Conservation (phyloP, 2,113 vertebrate species). For the Progne subis region DNA sequence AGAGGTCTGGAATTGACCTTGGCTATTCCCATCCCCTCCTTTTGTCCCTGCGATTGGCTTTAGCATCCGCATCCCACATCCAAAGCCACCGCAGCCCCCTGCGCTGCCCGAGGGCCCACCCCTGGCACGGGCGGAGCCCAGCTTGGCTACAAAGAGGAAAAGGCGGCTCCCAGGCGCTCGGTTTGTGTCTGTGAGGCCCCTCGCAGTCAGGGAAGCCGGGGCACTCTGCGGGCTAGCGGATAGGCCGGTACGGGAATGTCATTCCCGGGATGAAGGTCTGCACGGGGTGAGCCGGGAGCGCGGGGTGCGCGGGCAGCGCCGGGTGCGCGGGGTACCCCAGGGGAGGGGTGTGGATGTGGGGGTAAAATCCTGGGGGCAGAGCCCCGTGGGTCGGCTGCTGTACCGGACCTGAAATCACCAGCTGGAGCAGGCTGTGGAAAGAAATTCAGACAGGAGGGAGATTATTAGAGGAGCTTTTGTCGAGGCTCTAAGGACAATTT, state of each 20-base stretch:
- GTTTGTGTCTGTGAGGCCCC: background rate
- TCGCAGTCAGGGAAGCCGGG: background rate
- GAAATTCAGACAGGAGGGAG: background rate
- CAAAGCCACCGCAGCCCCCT: background rate
- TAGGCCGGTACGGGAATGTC: constrained; percentile 87
- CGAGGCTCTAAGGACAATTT: background rate
- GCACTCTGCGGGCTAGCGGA: constrained; percentile 71
- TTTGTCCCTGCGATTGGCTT: background rate
- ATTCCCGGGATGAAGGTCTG: constrained; percentile 83
- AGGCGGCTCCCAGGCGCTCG: background rate
- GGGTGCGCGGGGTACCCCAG: constrained; percentile 80
- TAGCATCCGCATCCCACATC: background rate
- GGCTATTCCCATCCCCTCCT: background rate
- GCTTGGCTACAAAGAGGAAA: background rate
- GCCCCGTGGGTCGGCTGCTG: constrained; percentile 78
- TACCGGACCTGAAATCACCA: constrained; percentile 94
- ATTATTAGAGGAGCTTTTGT: background rate
- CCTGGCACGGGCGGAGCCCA: rapidly evolving
- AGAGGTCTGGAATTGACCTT: background rate
- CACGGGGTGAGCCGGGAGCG: constrained; percentile 82
- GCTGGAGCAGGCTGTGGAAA: constrained; percentile 88
- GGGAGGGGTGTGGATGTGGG: constrained; percentile 90
- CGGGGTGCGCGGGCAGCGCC: constrained; percentile 57
- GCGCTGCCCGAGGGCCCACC: rapidly evolving
- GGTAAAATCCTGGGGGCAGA: constrained; percentile 84